Evolutionary conservation across 2,888 invertebrate species (phyloP), one percentile per base, ranked within the genome.

Genomic region (Thera obeliscata): DNA sequence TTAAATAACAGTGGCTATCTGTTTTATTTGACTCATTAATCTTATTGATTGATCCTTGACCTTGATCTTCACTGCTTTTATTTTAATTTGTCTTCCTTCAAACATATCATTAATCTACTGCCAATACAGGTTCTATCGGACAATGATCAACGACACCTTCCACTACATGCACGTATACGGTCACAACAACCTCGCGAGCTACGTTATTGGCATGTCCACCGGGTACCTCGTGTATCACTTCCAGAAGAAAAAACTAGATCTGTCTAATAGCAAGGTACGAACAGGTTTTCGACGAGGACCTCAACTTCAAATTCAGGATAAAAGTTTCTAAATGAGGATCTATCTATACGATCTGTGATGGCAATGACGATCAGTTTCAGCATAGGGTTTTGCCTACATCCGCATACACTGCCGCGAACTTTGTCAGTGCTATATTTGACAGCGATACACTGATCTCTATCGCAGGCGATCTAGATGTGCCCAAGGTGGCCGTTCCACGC

Each of bases 171-270:
- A 87, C 72, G 71, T 80, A n/a, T 73, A 78, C 2, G 80, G 78
- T 0, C 83, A 86, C 70, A 84, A 81, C 69, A 86, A 85, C 74
- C 49, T 83, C 36, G 75, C 76, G 2, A 72, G 77, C 52, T 83
- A 81, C 66, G 70, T 76, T 2, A 54, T 82, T n/a, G 87, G 87
- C 6, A 74, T 86, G 60, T 72, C 74, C 6, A 71, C 78, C 9
- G 85, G 81, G 1, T 60, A 68, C 46, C 43, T 73, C 48, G 73
- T 74, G 36, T 66, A 72, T 64, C 66, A 64, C 6, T 60, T 76
- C 65, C 77, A 75, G 67, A 73, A 64, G 52, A 67, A 65, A 22
- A 56, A 61, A 1, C 38, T 72, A 3, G 68, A 73, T 35, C 38
- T 75, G 2, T 50, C 72, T 2, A 64, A 72, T 12, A 70, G 68